Percentiles rank a stretch among this genome's conserved stretches.
Evolutionary conservation across 2,888 invertebrate species (phyloP).

Genomic region (Diaphora mendica): DNA sequence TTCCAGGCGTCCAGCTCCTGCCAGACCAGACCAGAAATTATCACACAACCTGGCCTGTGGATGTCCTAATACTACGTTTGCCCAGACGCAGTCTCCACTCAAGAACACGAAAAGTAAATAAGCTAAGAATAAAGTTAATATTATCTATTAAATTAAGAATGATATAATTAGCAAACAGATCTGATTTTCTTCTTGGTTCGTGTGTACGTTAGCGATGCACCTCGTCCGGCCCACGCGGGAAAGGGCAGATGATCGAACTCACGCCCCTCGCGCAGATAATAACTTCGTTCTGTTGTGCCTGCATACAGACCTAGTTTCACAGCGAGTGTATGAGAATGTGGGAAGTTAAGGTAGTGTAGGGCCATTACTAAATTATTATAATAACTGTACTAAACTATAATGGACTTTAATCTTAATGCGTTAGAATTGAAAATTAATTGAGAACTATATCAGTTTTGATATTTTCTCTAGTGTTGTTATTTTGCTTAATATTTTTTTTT

Average conservation of each 20-base stretch:
- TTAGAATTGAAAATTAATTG: background rate
- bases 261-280: constrained; percentile 57
- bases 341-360: constrained; percentile 15
- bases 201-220: constrained; percentile 57
- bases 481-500: background rate
- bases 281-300: constrained; percentile 38
- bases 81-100: no score
- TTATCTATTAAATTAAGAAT: no score
- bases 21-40: no score
- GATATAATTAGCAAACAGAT: background rate
- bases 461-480: background rate
- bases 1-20: no score
- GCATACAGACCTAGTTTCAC: constrained; percentile 24
- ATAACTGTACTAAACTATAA: background rate
- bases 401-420: background rate
- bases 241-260: constrained; percentile 66
- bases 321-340: constrained; percentile 20
- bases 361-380: constrained; percentile 12
- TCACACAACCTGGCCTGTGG: no score
- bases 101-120: no score
- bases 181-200: constrained; percentile 43
- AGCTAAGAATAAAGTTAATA: no score
- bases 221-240: constrained; percentile 68
- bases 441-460: background rate
- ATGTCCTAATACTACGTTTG: no score